Base-by-base conservation (phyloP, 2,888 invertebrate genomes). In the Pollenia amentaria region DNA sequence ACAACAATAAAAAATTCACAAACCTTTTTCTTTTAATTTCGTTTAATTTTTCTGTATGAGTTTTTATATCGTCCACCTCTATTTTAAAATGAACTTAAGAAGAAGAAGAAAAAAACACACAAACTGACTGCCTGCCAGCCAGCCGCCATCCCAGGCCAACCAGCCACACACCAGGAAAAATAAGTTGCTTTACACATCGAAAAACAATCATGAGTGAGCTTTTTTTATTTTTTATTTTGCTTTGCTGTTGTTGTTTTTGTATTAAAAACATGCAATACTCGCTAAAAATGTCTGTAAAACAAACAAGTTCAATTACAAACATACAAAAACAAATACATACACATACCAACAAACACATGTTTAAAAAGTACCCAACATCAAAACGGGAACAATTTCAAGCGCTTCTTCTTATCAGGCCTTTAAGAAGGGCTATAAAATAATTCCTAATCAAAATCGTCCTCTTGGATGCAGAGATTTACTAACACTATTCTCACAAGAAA, bases 121-220 rank as follows among this genome's bases (percentile, higher is more conserved):
- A 29, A 67, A 29, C 18, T 46, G 55, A 75, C 48, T 75, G 69
- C 75, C 60, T 75, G 69, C 75, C 60, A 21, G 51, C 29, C 38
- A 62, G 70, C 62, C 64, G 67, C 16, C 60, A 82, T 14, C 48
- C 44, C 65, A 42, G 48, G 42, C 64, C 40, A 29, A 29, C 57
- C 57, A 65, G 75, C 83, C 83, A 87, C 86, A 87, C 83, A 84
- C 79, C 76, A 83, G 75, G 80, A 80, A 79, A 79, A 87, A 83
- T 87, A 87, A 87, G 86, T 87, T 87, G 86, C 86, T 87, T 79
- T 83, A 87, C 86, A 87, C 72, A 72, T 29, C 72, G 65, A 83
- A 87, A 72, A 79, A 60, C 83, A 87, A 79, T 65, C 83, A 87
- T 76, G 79, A 80, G 80, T 80, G 53, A 11, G 70, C 79, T 76